A percentile compares a stretch with the other conserved stretches of the same genome.
Evolutionary conservation across 2,797 vertebrate species (phyloP).

Genomic region (Sus cebifrons): DNA sequence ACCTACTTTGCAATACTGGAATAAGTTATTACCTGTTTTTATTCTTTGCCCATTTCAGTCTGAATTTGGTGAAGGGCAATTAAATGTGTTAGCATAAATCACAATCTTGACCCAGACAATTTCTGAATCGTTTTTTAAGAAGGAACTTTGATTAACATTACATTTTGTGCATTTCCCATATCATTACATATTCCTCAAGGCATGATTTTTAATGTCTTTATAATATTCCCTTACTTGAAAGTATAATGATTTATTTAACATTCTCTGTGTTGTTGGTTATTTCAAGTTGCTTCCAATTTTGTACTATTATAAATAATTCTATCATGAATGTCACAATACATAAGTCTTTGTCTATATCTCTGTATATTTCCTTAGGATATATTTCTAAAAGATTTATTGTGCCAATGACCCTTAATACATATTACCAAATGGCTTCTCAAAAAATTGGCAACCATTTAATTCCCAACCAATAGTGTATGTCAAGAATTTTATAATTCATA

Average conservation of each 20-base stretch:
- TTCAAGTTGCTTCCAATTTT: conserved; percentile 53
- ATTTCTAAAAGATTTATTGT: conserved; percentile 56
- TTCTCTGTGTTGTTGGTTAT: background rate
- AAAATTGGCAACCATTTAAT: conserved; percentile 50
- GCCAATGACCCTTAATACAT: background rate
- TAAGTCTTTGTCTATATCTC: conserved; percentile 12
- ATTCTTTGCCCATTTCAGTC: conserved; percentile 18
- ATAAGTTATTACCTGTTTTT: conserved; percentile 8
- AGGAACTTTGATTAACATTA: conserved; percentile 34
- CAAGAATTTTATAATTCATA: background rate
- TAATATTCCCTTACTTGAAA: conserved; percentile 46
- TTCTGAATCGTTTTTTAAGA: background rate
- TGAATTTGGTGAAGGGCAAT: background rate
- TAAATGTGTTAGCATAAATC: conserved; percentile 44
- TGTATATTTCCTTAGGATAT: background rate
- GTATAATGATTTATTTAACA: conserved; percentile 64
- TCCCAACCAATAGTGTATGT: background rate
- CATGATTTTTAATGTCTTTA: conserved; percentile 70
- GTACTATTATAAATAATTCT: conserved; percentile 47
- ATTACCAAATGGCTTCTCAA: background rate
- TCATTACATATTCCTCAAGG: background rate
- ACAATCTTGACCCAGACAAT: background rate
- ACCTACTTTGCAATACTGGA: background rate
- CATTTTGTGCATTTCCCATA: background rate
- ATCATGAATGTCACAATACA: background rate